phyloP scores from a whole-genome alignment of 2,888 invertebrate species.

The Spodoptera exigua region DNA sequence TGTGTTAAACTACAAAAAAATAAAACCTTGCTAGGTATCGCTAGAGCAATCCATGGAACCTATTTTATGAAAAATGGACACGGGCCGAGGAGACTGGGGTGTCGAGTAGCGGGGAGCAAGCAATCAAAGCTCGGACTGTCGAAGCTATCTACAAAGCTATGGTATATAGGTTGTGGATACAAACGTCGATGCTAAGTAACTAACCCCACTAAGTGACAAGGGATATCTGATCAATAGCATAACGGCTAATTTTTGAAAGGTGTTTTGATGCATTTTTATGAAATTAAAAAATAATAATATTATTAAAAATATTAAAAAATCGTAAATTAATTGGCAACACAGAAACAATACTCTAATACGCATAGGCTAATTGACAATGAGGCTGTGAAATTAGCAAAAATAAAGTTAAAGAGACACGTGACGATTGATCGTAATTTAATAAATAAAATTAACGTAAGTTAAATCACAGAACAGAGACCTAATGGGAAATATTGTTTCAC shows the following conservation, averaged over 20 bases:
- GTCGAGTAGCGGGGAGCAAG: conserved; percentile 19
- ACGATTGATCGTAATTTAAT: conserved; percentile 83
- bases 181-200: conserved; percentile 66
- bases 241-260: conserved; percentile 88
- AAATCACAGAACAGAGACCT: conserved; percentile 75
- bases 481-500: conserved; percentile 39
- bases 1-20: conserved; percentile 30
- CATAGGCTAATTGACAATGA: conserved; percentile 89
- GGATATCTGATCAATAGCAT: conserved; percentile 85
- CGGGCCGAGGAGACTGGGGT: conserved; percentile 9
- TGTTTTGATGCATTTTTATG: conserved; percentile 88
- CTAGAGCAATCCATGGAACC: conserved; percentile 48
- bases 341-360: conserved; percentile 88
- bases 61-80: conserved; percentile 37
- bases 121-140: conserved; percentile 64
- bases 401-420: conserved; percentile 76
- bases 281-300: conserved; percentile 68
- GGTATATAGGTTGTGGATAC: conserved; percentile 72
- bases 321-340: conserved; percentile 87
- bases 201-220: conserved; percentile 83
- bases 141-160: conserved; percentile 71
- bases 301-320: conserved; percentile 72
- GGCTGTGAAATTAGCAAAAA: conserved; percentile 90
- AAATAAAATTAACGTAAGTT: conserved; percentile 78
- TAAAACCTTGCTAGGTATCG: conserved; percentile 48